phyloP scores from a whole-genome alignment of 30 jellyfish, hydroid and myxozoan genomes.

The Aurelia sp. region DNA sequence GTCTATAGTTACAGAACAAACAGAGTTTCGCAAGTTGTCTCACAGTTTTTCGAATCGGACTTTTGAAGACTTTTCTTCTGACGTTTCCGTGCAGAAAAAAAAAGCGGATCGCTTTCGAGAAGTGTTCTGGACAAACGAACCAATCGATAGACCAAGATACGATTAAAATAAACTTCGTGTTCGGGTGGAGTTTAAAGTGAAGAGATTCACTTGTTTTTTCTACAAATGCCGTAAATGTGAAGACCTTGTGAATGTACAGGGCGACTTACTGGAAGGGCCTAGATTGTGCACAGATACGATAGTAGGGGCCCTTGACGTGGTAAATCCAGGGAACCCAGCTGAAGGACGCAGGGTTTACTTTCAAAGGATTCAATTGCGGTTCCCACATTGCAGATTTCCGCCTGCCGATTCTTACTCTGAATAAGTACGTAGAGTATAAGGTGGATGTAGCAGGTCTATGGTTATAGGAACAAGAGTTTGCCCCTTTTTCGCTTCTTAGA shows the following conservation, averaged over 20 bases:
- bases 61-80: too few species aligned
- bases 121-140: too few species aligned
- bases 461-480: too few species aligned
- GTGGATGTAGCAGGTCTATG: too few species aligned
- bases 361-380: neutral
- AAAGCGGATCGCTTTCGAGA: too few species aligned
- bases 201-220: slow-evolving; percentile 42
- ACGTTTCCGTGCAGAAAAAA: too few species aligned
- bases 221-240: slow-evolving; percentile 61
- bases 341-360: slow-evolving; percentile 10
- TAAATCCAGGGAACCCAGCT: slow-evolving; percentile 1
- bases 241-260: slow-evolving; percentile 53
- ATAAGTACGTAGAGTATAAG: too few species aligned
- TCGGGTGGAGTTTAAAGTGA: slow-evolving; percentile 61
- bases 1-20: too few species aligned
- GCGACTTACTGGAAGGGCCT: slow-evolving; percentile 59
- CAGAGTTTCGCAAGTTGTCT: too few species aligned
- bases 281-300: slow-evolving; percentile 23
- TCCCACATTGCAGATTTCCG: slow-evolving; percentile 1
- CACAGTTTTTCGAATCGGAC: too few species aligned
- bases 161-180: slow-evolving; percentile 52
- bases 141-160: slow-evolving; percentile 42
- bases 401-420: neutral
- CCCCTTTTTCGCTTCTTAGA: too few species aligned
- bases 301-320: neutral